Evolutionary conservation across 2,888 invertebrate species (phyloP), one percentile per base, ranked within the genome.

Genomic region (Pantelozetes paolii): DNA sequence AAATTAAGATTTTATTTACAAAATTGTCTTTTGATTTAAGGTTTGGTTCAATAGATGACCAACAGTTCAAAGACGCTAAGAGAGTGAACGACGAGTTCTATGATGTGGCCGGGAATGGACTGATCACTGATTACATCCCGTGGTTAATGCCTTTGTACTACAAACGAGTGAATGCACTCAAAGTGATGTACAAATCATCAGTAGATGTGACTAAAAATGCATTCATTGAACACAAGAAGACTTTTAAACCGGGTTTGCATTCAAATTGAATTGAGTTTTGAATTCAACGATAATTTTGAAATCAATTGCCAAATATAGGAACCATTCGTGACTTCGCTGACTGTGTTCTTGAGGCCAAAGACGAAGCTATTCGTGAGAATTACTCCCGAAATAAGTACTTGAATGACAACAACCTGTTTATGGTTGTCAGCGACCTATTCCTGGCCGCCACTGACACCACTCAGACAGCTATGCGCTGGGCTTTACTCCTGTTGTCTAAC

Each of bases 221-320:
- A 13, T 59, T 59, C 28, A 1, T 8, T 9, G 59, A 59, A 18
- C 59, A 59, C 13, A 59, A 28, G 13, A 59, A 59, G 23, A 28
- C 28, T 15, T 59, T 59, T 59, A 59, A 28, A 6, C 59, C 59
- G 32, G 59, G 59, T 59, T 23, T 32, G 2, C 1, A 59, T 28
- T 57, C 11, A 59, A 9, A 28, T 1, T 18, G 11, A 36, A 36
- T 36, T 36, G 6, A 36, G 5, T 36, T 36, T 50, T 50, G 5
- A 50, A 9, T 50, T 9, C 50, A 50, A 50, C 15, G 20, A 50
- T 15, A 42, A 13, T 42, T 42, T 15, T 42, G 11, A 23, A n/a
- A n/a, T n/a, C n/a, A n/a, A n/a, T n/a, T n/a, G n/a, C n/a, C n/a
- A 36, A 82, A 92, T 88, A 82, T 89, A 89, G 84, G 92, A 91